phyloP scores from a whole-genome alignment of 2,888 invertebrate genomes.

The Epinotia demarniana region DNA sequence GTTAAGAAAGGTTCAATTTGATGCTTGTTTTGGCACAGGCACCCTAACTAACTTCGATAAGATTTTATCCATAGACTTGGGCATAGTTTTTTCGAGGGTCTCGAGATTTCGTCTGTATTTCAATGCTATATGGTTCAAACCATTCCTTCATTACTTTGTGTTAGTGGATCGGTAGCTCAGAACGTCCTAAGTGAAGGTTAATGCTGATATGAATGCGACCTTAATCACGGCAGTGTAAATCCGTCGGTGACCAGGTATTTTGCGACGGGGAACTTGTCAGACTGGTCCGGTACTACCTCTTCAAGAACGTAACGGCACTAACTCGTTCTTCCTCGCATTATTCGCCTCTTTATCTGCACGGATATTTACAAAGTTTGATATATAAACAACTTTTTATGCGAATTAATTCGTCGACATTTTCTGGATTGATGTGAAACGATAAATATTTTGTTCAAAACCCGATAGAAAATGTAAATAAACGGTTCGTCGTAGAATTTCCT shows the following conservation, averaged over 20 bases:
- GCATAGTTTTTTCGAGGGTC: too few species aligned
- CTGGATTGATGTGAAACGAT: slow-evolving; percentile 1
- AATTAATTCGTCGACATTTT: neutral
- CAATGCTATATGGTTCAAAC: too few species aligned
- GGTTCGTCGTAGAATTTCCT: slow-evolving; percentile 56
- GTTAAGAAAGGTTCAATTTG: neutral
- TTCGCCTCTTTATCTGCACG: slow-evolving; percentile 51
- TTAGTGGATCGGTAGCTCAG: neutral
- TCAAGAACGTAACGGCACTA: slow-evolving; percentile 74
- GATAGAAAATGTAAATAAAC: slow-evolving; percentile 32
- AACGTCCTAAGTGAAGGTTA: slow-evolving; percentile 11
- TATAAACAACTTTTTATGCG: slow-evolving; percentile 31
- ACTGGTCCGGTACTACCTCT: slow-evolving; percentile 64
- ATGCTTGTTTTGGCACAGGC: neutral
- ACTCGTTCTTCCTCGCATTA: slow-evolving; percentile 71
- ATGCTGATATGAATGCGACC: neutral
- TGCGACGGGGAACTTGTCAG: slow-evolving; percentile 31
- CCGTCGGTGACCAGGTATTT: slow-evolving; percentile 27
- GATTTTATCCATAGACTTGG: neutral
- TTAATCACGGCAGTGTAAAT: slow-evolving; percentile 18
- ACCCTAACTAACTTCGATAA: neutral
- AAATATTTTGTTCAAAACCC: slow-evolving; percentile 12
- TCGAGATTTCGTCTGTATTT: too few species aligned
- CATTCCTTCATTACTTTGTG: neutral
- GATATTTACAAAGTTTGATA: slow-evolving; percentile 68